Evolutionary conservation across 1,140 invertebrate genomes (phyloP).

Genomic region (Ectropis grisescens): DNA sequence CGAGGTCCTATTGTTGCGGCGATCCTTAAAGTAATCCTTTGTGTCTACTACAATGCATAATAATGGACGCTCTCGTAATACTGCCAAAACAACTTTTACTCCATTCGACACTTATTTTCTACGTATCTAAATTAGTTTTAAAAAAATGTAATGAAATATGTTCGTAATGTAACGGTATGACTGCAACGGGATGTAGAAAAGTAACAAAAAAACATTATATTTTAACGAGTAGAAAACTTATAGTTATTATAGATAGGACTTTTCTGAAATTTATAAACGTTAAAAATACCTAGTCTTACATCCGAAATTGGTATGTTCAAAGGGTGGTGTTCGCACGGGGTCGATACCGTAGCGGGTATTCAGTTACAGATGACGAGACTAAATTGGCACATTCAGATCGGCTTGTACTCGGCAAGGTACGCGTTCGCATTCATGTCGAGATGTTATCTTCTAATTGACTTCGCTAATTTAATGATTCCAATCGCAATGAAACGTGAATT

Average conservation of each 20-base stretch:
- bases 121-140: slow-evolving; percentile 2
- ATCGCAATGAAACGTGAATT: too few species aligned
- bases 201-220: slow-evolving; percentile 3
- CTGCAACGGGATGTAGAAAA: slow-evolving; percentile 8
- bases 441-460: too few species aligned
- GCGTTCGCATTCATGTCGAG: too few species aligned
- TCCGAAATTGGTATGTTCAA: slow-evolving; percentile 11
- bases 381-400: neutral
- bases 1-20: too few species aligned
- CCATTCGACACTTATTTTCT: slow-evolving; percentile 1
- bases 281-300: slow-evolving; percentile 50
- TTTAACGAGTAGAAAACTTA: slow-evolving; percentile 15
- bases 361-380: slow-evolving; percentile 32
- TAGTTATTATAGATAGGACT: slow-evolving; percentile 50
- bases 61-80: slow-evolving; percentile 1
- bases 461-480: too few species aligned
- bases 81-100: slow-evolving; percentile 9
- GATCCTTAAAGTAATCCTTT: too few species aligned
- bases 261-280: slow-evolving; percentile 67
- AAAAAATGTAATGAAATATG: too few species aligned
- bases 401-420: too few species aligned
- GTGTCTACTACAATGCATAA: slow-evolving; percentile 9
- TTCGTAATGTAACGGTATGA: slow-evolving; percentile 6
- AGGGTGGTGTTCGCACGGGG: slow-evolving; percentile 16
- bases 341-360: slow-evolving; percentile 20